phyloP scores from a whole-genome alignment of 2,888 invertebrate genomes.

The Gortyna flavago region DNA sequence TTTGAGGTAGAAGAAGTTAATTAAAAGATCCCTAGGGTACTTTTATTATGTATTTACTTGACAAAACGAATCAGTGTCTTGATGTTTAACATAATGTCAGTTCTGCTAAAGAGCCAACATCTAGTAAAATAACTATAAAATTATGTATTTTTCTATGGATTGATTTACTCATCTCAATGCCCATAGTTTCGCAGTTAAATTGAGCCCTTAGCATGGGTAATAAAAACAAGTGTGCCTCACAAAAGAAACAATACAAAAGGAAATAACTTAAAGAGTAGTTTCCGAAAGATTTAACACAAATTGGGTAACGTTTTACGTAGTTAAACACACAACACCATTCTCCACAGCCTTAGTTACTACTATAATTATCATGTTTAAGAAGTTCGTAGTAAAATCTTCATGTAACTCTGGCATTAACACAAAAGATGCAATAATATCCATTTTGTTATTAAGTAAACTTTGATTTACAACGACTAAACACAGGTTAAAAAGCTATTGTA shows the following conservation, averaged over 20 bases:
- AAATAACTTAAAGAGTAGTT: slow-evolving; percentile 20
- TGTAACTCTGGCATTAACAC: slow-evolving; percentile 34
- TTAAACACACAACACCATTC: slow-evolving; percentile 40
- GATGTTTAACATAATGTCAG: neutral
- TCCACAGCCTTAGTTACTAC: slow-evolving; percentile 34
- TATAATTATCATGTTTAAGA: slow-evolving; percentile 43
- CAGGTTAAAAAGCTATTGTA: slow-evolving; percentile 58
- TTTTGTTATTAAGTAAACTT: slow-evolving; percentile 51
- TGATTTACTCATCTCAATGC: neutral
- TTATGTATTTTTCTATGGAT: neutral
- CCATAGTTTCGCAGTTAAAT: neutral
- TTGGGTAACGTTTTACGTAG: slow-evolving; percentile 25
- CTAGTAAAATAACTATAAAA: neutral
- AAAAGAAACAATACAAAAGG: slow-evolving; percentile 5
- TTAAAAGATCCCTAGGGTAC: neutral
- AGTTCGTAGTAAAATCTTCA: slow-evolving; percentile 41
- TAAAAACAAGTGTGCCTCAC: neutral
- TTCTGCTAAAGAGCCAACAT: neutral
- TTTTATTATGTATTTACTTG: neutral
- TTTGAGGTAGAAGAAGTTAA: neutral
- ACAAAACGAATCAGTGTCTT: neutral
- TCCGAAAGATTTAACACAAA: slow-evolving; percentile 39
- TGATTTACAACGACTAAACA: slow-evolving; percentile 65
- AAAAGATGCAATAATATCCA: slow-evolving; percentile 55
- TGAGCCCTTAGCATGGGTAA: neutral